Evolutionary conservation across 1,140 invertebrate species (phyloP), one percentile per base, ranked within the genome.

Genomic region (Hyles euphorbiae): DNA sequence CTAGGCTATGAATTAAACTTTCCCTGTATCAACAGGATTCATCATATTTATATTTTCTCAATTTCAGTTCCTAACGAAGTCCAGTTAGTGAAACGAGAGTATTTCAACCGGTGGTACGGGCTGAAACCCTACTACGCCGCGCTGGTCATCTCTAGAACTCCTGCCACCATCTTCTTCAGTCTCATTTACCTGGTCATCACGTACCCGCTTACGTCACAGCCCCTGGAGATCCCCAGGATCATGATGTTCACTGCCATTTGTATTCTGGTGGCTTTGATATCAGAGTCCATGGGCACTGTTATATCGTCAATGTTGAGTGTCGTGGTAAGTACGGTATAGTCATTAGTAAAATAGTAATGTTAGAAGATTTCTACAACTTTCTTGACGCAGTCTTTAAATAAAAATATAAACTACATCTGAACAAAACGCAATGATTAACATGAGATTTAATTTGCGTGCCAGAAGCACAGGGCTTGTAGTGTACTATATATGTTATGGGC

Each of bases 81-180:
- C 53, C 92, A 94, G 53, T 90, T 97, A 3, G 90, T 98, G 63
- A 96, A 96, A 67, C 89, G 97, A 56, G 98, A 99, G 88, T 94
- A 98, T 75, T 95, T 98, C 70, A 99, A 99, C 82, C 93, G 95
- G 67, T 99, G 97, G 97, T 99, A 98, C 83, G 93, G 94, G 33
- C 81, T 98, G 10, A 95, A 95, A 75, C 94, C 97, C 0, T 98
- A 98, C 78, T 98, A 96, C 81, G 91, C 94, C 7, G 97, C 97
- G 0, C 92, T 96, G 69, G 94, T 96, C 0, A 78, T 96, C 53
- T 93, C 96, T 0, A 92, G 92, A 33, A 89, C 95, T 34, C 95
- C 95, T 4, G 74, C 87, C 0, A 92, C 96, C 89, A 84, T 97
- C 36, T 69, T 95, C 47, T 92, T 96, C 67, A 93, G 94, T 3